Evolutionary conservation across 2,797 vertebrate species (phyloP), one percentile per base, ranked within the genome.

Genomic region (Peromyscus eremicus): DNA sequence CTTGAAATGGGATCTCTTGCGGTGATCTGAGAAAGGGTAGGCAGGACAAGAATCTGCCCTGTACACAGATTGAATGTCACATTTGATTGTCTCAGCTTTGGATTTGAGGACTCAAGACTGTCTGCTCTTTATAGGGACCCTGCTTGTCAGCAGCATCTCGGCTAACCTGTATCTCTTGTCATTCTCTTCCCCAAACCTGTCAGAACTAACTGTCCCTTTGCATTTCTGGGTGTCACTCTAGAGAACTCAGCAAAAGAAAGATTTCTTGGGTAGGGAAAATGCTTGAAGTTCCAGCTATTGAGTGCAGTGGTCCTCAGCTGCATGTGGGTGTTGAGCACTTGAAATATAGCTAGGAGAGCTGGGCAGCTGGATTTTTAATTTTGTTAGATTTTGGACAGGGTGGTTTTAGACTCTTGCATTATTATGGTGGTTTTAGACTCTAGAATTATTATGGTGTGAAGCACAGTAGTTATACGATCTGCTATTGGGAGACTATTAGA

Each of bases 1-100:
- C 32, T 75, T 95, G 90, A 89, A 92, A 96, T 71, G 60, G 40
- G 68, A 85, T 96, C 82, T 83, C 62, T 85, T 89, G 62, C 79
- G 79, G 71, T 68, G 64, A 93, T 32, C 86, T 87, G 79, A 81
- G 29, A 25, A 21, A 21, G 85, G 66, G 64, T 80, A n/a, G 11
- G 11, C 46, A 40, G 43, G 32, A 16, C 40, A 70, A 62, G 17
- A 55, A 52, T 95, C 68, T 88, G 43, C 92, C 49, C 80, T 91
- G n/a, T 57, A 27, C 23, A 43, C 77, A 82, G 77, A 94, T 68
- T 5, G 0, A 84, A 57, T 70, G 60, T 83, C 62, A 60, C 57
- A 23, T 68, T 52, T 68, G 25, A 9, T 77, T 92, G 0, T 80
- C 85, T 95, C 49, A 77, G 73, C 62, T 80, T 86, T 13, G 1